phyloP scores from a whole-genome alignment of 1,140 invertebrate species.

The Elysia chlorotica region DNA sequence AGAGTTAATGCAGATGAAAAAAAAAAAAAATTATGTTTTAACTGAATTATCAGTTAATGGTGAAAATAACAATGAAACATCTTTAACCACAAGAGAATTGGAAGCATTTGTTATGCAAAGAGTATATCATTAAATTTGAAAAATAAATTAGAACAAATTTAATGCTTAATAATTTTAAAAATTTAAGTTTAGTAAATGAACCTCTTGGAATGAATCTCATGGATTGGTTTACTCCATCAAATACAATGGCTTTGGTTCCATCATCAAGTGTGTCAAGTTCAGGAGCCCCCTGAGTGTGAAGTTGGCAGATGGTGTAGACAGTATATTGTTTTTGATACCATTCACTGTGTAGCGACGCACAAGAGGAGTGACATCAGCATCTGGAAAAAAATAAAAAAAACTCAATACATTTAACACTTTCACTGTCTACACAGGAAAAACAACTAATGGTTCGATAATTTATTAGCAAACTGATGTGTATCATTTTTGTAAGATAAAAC shows the following conservation, averaged over 20 bases:
- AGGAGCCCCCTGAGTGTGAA: slow-evolving; percentile 29
- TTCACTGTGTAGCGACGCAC: slow-evolving; percentile 30
- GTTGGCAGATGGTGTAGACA: slow-evolving; percentile 30
- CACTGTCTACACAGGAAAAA: no score
- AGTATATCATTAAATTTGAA: no score
- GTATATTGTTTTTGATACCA: slow-evolving; percentile 24
- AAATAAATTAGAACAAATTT: no score
- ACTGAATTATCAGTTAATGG: not conserved
- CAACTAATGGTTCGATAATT: no score
- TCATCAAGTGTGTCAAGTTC: slow-evolving; percentile 27
- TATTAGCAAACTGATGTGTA: no score
- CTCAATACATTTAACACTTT: no score
- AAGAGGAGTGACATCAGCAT: slow-evolving; percentile 14
- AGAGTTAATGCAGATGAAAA: not conserved
- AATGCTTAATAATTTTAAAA: no score
- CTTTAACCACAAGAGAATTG: no score
- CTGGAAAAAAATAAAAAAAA: slow-evolving; percentile 30
- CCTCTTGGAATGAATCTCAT: no score
- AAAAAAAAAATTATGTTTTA: not conserved
- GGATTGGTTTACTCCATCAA: slow-evolving; percentile 35
- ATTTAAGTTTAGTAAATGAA: no score
- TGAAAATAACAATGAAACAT: no score
- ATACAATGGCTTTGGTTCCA: slow-evolving; percentile 32
- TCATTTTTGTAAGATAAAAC: not conserved
- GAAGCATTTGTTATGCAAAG: no score